A percentile compares a stretch with the other conserved stretches of the same genome.
phyloP scores from a whole-genome alignment of 2,888 invertebrate genomes.

The Epirrita christyi region DNA sequence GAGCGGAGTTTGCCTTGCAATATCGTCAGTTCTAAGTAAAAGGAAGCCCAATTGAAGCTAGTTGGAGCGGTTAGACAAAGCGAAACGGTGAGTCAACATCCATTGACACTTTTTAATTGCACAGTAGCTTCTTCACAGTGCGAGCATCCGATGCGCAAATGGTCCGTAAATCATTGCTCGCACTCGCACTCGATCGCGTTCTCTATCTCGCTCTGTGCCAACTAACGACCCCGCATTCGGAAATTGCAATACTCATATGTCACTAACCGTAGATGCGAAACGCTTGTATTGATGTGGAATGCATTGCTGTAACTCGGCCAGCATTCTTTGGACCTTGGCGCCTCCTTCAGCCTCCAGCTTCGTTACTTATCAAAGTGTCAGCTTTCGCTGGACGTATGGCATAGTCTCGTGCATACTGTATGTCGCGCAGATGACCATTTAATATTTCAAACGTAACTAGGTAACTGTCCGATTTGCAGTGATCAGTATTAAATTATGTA shows the following conservation, averaged over 20 bases:
- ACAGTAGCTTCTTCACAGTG: conserved; percentile 48
- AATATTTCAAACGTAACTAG: conserved; percentile 53
- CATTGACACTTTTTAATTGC: conserved; percentile 62
- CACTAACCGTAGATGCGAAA: conserved; percentile 64
- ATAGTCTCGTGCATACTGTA: conserved; percentile 42
- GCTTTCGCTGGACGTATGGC: conserved; percentile 45
- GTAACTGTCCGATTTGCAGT: conserved; percentile 32
- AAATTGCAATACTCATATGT: conserved; percentile 80
- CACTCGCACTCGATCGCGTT: conserved; percentile 54
- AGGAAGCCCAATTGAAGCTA: conserved; percentile 52
- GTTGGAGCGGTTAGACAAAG: conserved; percentile 50
- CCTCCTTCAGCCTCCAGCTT: conserved; percentile 40
- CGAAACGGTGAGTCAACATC: conserved; percentile 50
- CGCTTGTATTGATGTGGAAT: conserved; percentile 65
- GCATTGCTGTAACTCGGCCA: conserved; percentile 57
- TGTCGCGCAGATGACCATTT: conserved; percentile 51
- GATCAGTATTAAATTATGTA: conserved; percentile 25
- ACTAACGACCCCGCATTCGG: conserved; percentile 70
- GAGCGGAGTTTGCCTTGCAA: conserved; percentile 31
- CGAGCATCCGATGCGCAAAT: conserved; percentile 59
- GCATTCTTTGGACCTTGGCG: conserved; percentile 48
- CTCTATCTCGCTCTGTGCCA: conserved; percentile 54
- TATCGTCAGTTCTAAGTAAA: conserved; percentile 32
- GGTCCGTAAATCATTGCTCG: conserved; percentile 64
- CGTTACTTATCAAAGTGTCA: conserved; percentile 46